Evolutionary conservation across 2,888 invertebrate genomes (phyloP).

Genomic region (Athalia rosae): DNA sequence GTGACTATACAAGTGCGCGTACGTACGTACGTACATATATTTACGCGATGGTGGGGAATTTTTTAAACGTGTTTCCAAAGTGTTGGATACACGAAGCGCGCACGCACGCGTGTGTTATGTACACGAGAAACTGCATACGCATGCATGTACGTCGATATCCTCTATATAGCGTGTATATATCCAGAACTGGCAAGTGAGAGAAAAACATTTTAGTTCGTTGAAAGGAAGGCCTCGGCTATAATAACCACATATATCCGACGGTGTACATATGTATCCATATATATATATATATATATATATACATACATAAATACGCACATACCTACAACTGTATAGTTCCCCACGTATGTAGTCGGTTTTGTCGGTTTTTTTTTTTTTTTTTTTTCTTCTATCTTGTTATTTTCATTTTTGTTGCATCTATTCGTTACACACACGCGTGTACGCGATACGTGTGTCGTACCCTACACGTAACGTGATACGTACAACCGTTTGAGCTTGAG

Average conservation of each 20-base stretch:
- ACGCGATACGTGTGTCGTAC: too few relatives aligned
- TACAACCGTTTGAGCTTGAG: too few relatives aligned
- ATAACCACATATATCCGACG: neutral
- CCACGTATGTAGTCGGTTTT: neutral
- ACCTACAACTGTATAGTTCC: neutral
- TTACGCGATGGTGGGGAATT: neutral
- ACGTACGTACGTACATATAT: neutral
- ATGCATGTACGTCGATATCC: neutral
- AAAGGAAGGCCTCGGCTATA: constrained; percentile 29
- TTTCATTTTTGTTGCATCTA: too few relatives aligned
- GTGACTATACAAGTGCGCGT: neutral
- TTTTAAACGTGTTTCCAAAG: too few relatives aligned
- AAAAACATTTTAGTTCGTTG: constrained; percentile 1
- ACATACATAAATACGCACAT: neutral
- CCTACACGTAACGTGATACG: too few relatives aligned
- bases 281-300: neutral
- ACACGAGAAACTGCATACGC: neutral
- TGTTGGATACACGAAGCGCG: too few relatives aligned
- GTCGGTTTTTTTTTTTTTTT: neutral
- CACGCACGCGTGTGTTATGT: neutral
- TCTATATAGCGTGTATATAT: too few relatives aligned
- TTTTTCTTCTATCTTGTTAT: neutral
- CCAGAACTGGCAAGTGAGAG: constrained; percentile 1
- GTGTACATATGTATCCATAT: neutral
- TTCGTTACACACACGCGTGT: too few relatives aligned